phyloP scores from a whole-genome alignment of 2,797 vertebrate species.

The Sebastes vulpes region DNA sequence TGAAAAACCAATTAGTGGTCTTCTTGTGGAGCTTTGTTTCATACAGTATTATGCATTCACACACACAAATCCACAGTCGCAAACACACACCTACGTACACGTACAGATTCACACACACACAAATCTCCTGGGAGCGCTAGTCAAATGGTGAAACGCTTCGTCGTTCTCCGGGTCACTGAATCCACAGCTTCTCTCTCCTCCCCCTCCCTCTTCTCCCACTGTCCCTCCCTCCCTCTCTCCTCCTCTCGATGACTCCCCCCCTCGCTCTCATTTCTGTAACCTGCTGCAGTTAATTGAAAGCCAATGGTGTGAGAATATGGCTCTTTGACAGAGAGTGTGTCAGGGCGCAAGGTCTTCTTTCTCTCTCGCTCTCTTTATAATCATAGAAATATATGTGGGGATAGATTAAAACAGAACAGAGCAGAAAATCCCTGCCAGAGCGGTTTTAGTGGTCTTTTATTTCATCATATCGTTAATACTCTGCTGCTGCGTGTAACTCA shows the following conservation, averaged over 20 bases:
- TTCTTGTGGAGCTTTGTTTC: conserved; percentile 37
- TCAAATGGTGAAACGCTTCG: conserved; percentile 68
- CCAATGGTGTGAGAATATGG: conserved; percentile 81
- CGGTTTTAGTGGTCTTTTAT: conserved; percentile 33
- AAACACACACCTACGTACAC: conserved; percentile 18
- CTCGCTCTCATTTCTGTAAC: conserved; percentile 62
- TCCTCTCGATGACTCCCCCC: not conserved
- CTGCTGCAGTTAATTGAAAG: conserved; percentile 82
- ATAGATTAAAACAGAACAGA: conserved; percentile 42
- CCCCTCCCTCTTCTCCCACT: not conserved
- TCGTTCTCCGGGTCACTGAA: conserved; percentile 68
- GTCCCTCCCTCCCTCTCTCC: not conserved
- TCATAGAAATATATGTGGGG: conserved; percentile 52
- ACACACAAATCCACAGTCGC: conserved; percentile 1
- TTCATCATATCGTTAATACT: conserved; percentile 32
- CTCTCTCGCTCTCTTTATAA: conserved; percentile 35
- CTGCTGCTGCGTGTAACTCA: not conserved
- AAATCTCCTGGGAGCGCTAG: conserved; percentile 66
- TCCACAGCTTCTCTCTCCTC: conserved; percentile 46
- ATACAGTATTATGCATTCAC: conserved; percentile 1
- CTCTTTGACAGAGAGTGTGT: conserved; percentile 72
- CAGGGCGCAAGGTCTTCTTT: conserved; percentile 48
- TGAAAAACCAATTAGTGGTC: conserved; percentile 56
- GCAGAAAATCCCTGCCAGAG: conserved; percentile 23
- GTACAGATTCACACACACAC: conserved; percentile 51